Percentiles rank a stretch among this genome's conserved stretches.
phyloP scores from a whole-genome alignment of 2,113 vertebrate species.

The Paramormyrops kingsleyae region DNA sequence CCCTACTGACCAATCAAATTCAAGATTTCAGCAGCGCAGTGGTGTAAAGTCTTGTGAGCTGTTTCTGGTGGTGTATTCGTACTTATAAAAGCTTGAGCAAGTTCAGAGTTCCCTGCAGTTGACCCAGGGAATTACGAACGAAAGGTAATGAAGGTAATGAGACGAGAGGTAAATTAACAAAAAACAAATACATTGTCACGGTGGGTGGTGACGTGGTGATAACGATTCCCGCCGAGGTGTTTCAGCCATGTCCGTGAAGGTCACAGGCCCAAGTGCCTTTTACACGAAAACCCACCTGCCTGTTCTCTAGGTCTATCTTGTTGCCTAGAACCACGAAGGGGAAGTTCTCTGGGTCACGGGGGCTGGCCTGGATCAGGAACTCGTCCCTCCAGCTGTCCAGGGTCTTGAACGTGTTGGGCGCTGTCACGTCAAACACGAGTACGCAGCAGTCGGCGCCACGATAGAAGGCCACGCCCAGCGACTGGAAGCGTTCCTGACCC shows the following conservation, averaged over 20 bases:
- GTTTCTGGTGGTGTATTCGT: background rate
- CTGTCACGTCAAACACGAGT: constrained; percentile 88
- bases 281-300: constrained; percentile 63
- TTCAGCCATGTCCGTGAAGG: background rate
- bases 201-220: background rate
- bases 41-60: no score
- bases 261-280: no score
- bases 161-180: background rate
- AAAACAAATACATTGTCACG: background rate
- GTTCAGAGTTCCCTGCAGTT: background rate
- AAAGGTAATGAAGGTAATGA: background rate
- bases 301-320: constrained; percentile 94
- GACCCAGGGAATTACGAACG: background rate
- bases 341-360: constrained; percentile 88
- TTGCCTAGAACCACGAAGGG: constrained; percentile 91
- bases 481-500: constrained; percentile 92
- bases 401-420: constrained; percentile 91
- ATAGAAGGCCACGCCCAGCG: constrained; percentile 89
- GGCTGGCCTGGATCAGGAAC: constrained; percentile 91
- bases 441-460: constrained; percentile 91
- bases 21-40: background rate
- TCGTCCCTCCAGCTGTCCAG: constrained; percentile 91
- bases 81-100: background rate
- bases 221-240: background rate
- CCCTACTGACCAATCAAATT: background rate